A percentile compares a stretch with the other conserved stretches of the same genome.
Evolutionary conservation across 2,113 vertebrate genomes (phyloP).

Genomic region (Elanus axillaris): DNA sequence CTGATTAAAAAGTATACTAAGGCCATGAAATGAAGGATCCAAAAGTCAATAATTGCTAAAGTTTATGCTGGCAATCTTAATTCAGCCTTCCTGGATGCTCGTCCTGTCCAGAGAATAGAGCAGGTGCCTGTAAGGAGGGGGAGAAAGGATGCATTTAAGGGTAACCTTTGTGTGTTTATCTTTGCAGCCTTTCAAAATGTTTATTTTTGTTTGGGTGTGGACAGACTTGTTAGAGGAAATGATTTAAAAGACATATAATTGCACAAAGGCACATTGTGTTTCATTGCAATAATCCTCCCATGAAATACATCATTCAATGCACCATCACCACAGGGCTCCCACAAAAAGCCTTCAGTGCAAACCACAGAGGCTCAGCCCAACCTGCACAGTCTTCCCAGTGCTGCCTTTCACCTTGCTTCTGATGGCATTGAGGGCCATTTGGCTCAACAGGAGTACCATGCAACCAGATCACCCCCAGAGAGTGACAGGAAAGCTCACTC

Average conservation of each 20-base stretch:
- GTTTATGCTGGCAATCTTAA: background rate
- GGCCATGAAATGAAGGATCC: background rate
- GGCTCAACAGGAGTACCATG: fast-evolving
- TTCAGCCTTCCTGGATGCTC: background rate
- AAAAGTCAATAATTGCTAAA: background rate
- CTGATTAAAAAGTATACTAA: background rate
- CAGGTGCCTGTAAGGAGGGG: background rate
- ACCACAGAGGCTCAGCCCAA: background rate
- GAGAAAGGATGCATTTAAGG: background rate
- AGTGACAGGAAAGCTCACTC: fast-evolving
- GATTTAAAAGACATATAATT: background rate
- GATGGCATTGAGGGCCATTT: background rate
- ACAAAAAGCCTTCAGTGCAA: background rate
- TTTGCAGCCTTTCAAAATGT: background rate
- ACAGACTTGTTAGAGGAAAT: background rate
- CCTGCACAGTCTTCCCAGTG: fast-evolving
- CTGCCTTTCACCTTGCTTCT: fast-evolving
- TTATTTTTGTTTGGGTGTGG: conserved; percentile 16
- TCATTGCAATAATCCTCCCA: background rate
- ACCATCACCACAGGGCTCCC: background rate
- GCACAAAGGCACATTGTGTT: conserved; percentile 32
- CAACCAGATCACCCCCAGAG: background rate
- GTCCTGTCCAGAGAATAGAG: background rate
- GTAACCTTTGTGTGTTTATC: background rate
- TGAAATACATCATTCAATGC: background rate